phyloP scores from a whole-genome alignment of 2,888 invertebrate species.

The Acrocera orbiculus region DNA sequence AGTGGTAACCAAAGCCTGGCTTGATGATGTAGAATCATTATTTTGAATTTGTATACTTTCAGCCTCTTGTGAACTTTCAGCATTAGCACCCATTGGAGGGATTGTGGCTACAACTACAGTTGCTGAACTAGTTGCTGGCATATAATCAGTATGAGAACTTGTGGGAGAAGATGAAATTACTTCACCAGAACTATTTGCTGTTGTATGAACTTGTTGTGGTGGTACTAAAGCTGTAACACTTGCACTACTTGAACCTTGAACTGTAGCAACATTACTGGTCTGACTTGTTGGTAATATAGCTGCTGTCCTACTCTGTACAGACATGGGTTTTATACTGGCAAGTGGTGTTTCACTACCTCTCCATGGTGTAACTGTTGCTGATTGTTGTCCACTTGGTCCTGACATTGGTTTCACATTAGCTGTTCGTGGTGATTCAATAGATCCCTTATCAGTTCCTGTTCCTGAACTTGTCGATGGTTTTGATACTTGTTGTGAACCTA shows the following conservation, averaged over 20 bases:
- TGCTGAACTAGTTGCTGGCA: conserved; percentile 65
- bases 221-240: conserved; percentile 38
- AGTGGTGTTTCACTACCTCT: conserved; percentile 68
- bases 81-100: conserved; percentile 36
- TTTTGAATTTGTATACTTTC: conserved; percentile 28
- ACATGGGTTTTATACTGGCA: conserved; percentile 86
- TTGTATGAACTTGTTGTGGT: conserved; percentile 41
- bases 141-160: conserved; percentile 63
- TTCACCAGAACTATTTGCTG: conserved; percentile 32
- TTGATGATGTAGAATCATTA: conserved; percentile 18
- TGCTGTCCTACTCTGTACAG: conserved; percentile 51
- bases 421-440: conserved; percentile 48
- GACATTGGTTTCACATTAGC: conserved; percentile 93
- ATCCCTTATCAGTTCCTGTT: conserved; percentile 37
- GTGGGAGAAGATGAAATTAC: conserved; percentile 50
- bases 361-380: conserved; percentile 42
- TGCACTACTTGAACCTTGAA: conserved; percentile 18
- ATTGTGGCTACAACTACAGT: conserved; percentile 45
- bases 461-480: conserved; percentile 53
- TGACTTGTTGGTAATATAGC: conserved; percentile 56
- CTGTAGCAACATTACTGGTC: conserved; percentile 36
- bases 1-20: conserved; percentile 22
- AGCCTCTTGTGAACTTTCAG: conserved; percentile 33
- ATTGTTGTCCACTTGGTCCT: conserved; percentile 36
- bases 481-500: conserved; percentile 42